Conservation (phyloP, 2,888 invertebrate species). For the Pseudolycoriella hygida region DNA sequence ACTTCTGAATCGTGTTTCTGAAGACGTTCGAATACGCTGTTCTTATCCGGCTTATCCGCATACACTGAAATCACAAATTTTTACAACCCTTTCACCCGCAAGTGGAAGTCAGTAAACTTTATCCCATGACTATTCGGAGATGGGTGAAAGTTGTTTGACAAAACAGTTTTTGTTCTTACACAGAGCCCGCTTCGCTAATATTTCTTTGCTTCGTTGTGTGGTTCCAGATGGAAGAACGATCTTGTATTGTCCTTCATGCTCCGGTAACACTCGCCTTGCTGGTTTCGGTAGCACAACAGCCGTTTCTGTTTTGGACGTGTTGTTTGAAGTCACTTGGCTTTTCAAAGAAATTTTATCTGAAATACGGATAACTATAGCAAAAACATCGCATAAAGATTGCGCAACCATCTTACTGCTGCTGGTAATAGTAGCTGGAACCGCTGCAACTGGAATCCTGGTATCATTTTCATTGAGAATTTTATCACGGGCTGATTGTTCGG, state of each 20-base stretch:
- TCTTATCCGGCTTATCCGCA: constrained; percentile 6
- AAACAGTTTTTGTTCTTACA: constrained; percentile 15
- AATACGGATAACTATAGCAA: no score
- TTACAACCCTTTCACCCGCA: no score
- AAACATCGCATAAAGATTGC: no score
- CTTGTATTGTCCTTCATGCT: constrained; percentile 37
- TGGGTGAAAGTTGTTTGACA: no score
- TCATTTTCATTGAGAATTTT: constrained; percentile 30
- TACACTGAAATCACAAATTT: constrained; percentile 3
- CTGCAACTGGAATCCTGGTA: constrained; percentile 33
- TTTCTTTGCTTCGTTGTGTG: constrained; percentile 32
- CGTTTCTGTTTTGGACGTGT: not conserved
- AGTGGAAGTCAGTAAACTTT: no score
- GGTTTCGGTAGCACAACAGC: constrained; percentile 14
- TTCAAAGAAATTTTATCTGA: not conserved
- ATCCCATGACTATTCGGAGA: no score
- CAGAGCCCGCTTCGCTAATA: constrained; percentile 26
- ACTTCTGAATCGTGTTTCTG: not conserved
- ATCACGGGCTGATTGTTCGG: constrained; percentile 38
- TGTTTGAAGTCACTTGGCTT: not conserved
- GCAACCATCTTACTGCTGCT: no score
- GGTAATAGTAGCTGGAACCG: constrained; percentile 24
- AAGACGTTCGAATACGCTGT: constrained; percentile 23
- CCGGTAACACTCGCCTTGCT: constrained; percentile 28
- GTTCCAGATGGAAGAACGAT: constrained; percentile 34